A percentile compares a stretch with the other conserved stretches of the same genome.
phyloP scores from a whole-genome alignment of 2,888 invertebrate species.

The Caenorhabditis plicata region DNA sequence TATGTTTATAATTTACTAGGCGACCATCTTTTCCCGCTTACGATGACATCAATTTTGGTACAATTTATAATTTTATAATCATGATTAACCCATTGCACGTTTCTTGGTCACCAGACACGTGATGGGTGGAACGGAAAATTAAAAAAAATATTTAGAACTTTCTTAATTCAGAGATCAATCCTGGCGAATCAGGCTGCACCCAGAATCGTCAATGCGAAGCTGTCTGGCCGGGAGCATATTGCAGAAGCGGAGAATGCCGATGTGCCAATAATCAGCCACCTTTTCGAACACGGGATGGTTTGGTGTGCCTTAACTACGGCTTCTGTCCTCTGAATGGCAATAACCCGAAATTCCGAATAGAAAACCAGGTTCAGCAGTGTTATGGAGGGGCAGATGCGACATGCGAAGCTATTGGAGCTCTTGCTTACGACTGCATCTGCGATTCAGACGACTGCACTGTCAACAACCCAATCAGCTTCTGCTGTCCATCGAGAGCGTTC shows the following conservation, averaged over 20 bases:
- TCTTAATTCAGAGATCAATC: slow-evolving; percentile 63
- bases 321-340: slow-evolving; percentile 65
- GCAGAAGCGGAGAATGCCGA: slow-evolving; percentile 62
- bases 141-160: too few relatives aligned
- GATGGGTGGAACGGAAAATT: too few relatives aligned
- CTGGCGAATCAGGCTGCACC: slow-evolving; percentile 64
- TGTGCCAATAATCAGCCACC: slow-evolving; percentile 65
- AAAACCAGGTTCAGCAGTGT: slow-evolving; percentile 64
- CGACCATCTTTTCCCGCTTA: too few relatives aligned
- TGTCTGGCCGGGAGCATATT: slow-evolving; percentile 64
- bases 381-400: slow-evolving; percentile 64
- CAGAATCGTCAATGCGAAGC: slow-evolving; percentile 64
- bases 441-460: slow-evolving; percentile 64
- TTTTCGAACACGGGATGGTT: slow-evolving; percentile 58
- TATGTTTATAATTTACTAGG: too few relatives aligned
- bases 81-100: too few relatives aligned
- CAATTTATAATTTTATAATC: too few relatives aligned
- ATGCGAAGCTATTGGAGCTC: slow-evolving; percentile 63
- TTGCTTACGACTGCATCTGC: slow-evolving; percentile 64
- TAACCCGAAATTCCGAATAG: slow-evolving; percentile 65
- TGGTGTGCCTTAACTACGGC: slow-evolving; percentile 62
- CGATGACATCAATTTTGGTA: too few relatives aligned
- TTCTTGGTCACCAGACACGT: too few relatives aligned
- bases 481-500: slow-evolving; percentile 64
- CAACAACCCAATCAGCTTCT: slow-evolving; percentile 64